These are phyloP conservation scores for Mallotus villosus DNA, from an alignment of 2,797 vertebrate species.

Conservation along the genomic window DNA sequence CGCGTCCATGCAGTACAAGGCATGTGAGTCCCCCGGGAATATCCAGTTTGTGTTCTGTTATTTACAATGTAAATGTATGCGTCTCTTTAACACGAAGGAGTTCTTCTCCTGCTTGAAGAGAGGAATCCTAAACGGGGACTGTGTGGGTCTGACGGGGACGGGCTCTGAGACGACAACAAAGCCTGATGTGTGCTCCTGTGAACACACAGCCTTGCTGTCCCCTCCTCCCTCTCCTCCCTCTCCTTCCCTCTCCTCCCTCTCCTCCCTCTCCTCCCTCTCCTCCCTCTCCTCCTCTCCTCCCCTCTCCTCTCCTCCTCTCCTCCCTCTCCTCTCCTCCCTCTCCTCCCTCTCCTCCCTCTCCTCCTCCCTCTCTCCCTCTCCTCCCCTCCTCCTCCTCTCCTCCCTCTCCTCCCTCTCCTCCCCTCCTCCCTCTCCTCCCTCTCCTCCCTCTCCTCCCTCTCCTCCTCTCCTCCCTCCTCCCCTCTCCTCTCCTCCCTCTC, in stretches of 20 bases:
- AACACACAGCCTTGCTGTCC: neutral
- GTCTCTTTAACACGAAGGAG: neutral
- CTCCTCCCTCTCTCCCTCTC: neutral
- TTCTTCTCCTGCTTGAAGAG: neutral
- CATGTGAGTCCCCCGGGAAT: neutral
- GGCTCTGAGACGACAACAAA: constrained; percentile 4
- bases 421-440: too few relatives aligned
- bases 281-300: too few relatives aligned
- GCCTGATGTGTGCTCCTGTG: neutral
- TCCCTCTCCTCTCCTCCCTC: neutral
- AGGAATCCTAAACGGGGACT: neutral
- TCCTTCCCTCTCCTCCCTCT: too few relatives aligned
- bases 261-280: neutral
- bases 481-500: too few relatives aligned
- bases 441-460: too few relatives aligned
- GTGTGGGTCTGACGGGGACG: neutral
- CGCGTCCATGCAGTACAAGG: neutral
- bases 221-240: too few relatives aligned
- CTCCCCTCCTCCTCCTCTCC: too few relatives aligned
- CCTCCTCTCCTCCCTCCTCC: too few relatives aligned
- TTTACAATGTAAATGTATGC: neutral
- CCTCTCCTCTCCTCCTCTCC: too few relatives aligned
- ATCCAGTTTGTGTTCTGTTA: neutral
- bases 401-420: neutral
- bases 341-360: too few relatives aligned